Conservation (phyloP, 2,113 vertebrate species). For the Pseudonaja textilis region DNA sequence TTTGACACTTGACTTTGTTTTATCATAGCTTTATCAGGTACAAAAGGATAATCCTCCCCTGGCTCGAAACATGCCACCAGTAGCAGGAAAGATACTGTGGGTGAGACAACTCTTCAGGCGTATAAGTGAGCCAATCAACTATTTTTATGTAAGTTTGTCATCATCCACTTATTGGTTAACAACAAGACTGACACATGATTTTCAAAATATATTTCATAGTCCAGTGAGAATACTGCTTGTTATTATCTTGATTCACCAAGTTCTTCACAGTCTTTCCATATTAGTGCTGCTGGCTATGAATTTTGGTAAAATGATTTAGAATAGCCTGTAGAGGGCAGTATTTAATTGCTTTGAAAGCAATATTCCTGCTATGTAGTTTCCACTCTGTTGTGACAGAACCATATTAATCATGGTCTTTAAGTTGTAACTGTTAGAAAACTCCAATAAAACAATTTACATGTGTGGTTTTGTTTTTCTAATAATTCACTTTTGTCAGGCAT, state of each 20-base stretch:
- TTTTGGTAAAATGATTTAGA: background rate
- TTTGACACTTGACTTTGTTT: background rate
- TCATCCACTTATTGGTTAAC: background rate
- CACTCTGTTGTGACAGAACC: background rate
- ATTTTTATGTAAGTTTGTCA: slow-evolving; percentile 74
- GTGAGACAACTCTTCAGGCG: slow-evolving; percentile 77
- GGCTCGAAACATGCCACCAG: slow-evolving; percentile 77
- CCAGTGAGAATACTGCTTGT: background rate
- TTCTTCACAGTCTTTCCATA: background rate
- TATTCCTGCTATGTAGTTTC: background rate
- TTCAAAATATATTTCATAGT: background rate
- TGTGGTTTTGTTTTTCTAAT: background rate
- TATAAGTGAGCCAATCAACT: slow-evolving; percentile 78
- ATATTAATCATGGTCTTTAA: background rate
- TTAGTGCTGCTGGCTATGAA: background rate
- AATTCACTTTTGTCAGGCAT: background rate
- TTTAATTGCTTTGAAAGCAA: slow-evolving; percentile 1
- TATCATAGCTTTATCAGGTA: slow-evolving; percentile 70
- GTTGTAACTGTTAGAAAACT: background rate
- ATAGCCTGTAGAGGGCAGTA: slow-evolving; percentile 22
- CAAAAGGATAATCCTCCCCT: slow-evolving; percentile 77
- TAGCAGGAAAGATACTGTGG: slow-evolving; percentile 82
- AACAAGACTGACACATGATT: background rate
- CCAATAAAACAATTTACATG: background rate
- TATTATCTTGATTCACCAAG: background rate